Evolutionary conservation across 2,113 vertebrate species (phyloP), one percentile per base, ranked within the genome.

Genomic region (Lophius piscatorius): DNA sequence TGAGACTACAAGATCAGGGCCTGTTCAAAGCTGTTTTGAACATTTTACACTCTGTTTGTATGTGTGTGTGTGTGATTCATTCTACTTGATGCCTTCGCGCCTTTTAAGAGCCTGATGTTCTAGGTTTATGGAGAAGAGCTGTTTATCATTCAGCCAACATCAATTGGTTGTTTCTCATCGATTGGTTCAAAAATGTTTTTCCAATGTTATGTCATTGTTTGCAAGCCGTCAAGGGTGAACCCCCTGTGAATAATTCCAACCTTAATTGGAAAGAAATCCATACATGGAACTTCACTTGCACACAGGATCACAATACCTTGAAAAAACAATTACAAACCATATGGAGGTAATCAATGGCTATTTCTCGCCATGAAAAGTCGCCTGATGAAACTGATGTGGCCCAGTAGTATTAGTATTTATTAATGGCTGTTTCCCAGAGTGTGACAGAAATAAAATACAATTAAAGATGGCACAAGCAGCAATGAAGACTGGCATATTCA

Each of bases 191-290:
- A 87, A 87, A 88, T 87, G 85, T 87, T 90, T 90, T 87, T 82
- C 83, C 80, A 83, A 84, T 86, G 85, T 87, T 85, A 90, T 88
- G 85, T 90, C 88, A 88, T 87, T 90, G 87, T 88, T 90, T 88
- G 82, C 70, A 7, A 61, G 76, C 88, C 61, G 75, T 86, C 85
- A 87, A 81, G 78, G 76, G 70, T 76, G 75, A 74, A 61, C 79
- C 85, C 82, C 80, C 70, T 60, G 82, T 88, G 85, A 88, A 86
- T 88, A 87, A 90, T 88, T 87, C 82, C 83, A 57, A 39, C 67
- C 59, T 78, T 87, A 90, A 88, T 88, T 88, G 81, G 85, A 76
- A 80, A 83, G 83, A 86, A 88, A 88, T 90, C 88, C 62, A 90
- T 88, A 85, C 21, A 13, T 65, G 80, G 62, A 86, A 84, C 82